These are phyloP conservation scores for Anastrepha obliqua DNA, from an alignment of 1,140 invertebrate genomes.

Conservation along the genomic window DNA sequence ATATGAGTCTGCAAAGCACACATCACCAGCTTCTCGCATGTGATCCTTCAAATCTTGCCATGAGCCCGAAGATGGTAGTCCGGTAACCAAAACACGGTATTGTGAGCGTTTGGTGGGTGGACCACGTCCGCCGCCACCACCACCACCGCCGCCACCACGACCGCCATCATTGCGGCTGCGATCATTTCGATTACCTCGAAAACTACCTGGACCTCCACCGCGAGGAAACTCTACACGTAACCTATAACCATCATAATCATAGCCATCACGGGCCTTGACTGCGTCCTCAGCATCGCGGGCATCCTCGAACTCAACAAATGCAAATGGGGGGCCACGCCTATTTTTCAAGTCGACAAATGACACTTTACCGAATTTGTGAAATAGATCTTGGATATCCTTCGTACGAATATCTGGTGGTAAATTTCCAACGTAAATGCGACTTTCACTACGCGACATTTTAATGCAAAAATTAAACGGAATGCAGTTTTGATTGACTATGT, in stretches of 20 bases:
- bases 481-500: not conserved
- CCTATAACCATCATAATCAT: constrained; percentile 98
- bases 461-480: not conserved
- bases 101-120: constrained; percentile 94
- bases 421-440: constrained; percentile 98
- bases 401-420: constrained; percentile 98
- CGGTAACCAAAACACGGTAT: constrained; percentile 94
- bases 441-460: constrained; percentile 82
- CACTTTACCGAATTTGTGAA: constrained; percentile 99
- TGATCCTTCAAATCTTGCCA: constrained; percentile 99
- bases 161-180: constrained; percentile 73
- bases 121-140: constrained; percentile 74
- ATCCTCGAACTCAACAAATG: constrained; percentile 99
- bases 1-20: constrained; percentile 98
- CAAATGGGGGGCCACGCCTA: constrained; percentile 97
- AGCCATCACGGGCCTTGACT: constrained; percentile 96
- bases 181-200: constrained; percentile 75
- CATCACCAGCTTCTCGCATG: constrained; percentile 99
- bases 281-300: constrained; percentile 98
- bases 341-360: constrained; percentile 99
- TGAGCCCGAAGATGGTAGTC: constrained; percentile 90
- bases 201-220: constrained; percentile 76
- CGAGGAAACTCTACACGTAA: constrained; percentile 94
- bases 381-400: constrained; percentile 99
- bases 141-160: constrained; percentile 72